phyloP scores from a whole-genome alignment of 2,888 invertebrate genomes.

The Cephus sareptanus region DNA sequence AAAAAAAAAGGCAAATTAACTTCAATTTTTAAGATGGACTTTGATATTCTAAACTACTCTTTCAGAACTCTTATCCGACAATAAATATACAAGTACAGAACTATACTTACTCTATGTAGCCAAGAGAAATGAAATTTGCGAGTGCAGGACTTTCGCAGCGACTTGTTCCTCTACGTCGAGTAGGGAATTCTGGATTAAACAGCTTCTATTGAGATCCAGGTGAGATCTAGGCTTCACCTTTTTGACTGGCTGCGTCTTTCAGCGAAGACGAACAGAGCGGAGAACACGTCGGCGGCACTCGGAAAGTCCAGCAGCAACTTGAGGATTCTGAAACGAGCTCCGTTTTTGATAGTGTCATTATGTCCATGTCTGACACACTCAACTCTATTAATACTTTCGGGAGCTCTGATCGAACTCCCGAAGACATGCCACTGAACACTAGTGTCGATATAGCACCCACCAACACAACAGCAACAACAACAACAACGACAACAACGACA shows the following conservation, averaged over 20 bases:
- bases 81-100: neutral
- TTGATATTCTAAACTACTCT: neutral
- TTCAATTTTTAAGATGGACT: neutral
- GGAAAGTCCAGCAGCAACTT: slow-evolving; percentile 53
- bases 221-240: neutral
- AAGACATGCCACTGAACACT: slow-evolving; percentile 63
- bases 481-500: slow-evolving; percentile 23
- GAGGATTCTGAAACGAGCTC: slow-evolving; percentile 62
- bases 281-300: slow-evolving; percentile 49
- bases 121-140: neutral
- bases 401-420: slow-evolving; percentile 64
- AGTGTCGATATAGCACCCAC: slow-evolving; percentile 8
- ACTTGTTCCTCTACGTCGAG: neutral
- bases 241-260: slow-evolving; percentile 41
- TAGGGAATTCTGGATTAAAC: neutral
- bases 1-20: neutral
- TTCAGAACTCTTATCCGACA: neutral
- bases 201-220: neutral
- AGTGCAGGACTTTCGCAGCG: too few species aligned
- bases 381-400: slow-evolving; percentile 65
- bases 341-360: slow-evolving; percentile 63
- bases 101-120: neutral
- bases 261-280: slow-evolving; percentile 57
- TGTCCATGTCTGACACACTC: slow-evolving; percentile 65
- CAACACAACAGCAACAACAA: slow-evolving; percentile 8